Evolutionary conservation across 2,888 invertebrate genomes (phyloP), one percentile per base, ranked within the genome.

Genomic region (Nipponacmea schrenckii): DNA sequence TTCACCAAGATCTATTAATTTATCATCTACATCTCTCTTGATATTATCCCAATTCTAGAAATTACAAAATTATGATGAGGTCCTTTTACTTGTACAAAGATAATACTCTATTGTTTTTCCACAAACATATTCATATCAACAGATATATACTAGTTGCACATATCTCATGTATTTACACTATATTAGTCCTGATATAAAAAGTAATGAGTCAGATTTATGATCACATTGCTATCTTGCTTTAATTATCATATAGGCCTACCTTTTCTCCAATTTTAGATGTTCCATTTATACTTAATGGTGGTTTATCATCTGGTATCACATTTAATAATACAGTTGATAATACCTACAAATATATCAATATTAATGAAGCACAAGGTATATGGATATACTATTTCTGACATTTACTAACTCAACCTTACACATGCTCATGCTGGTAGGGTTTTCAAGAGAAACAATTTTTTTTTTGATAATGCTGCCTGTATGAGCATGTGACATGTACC

Each of bases 1-100:
- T 89, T 99, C 99, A 24, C 94, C 92, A 95, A 99, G 95, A 0
- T 82, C 76, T 31, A 85, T 77, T n/a, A 70, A 44, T 14, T 67
- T 26, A 3, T 62, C 72, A 14, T 89, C 90, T 68, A 91, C 91
- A 50, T 8, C 20, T 45, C 70, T 66, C 15, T 24, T 64, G 20
- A 24, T 26, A 8, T 68, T 63, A 44, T 26, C 44, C 72, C 69
- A 70, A 26, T 50, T 67, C 70, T 68, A n/a, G 14, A 7, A 45
- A 46, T 39, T 46, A 66, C 48, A 44, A 27, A 1, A 48, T 63
- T 4, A 45, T 24, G 1, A 27, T 39, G 1, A 56, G 39, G 14
- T 50, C 12, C 17, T 15, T 45, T 26, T 20, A 7, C 27, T 8
- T 56, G 17, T 14, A 62, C 17, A 44, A 2, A 31, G 26, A 31